phyloP scores from a whole-genome alignment of 2,113 vertebrate species.

The Gallinago paraguaiae region DNA sequence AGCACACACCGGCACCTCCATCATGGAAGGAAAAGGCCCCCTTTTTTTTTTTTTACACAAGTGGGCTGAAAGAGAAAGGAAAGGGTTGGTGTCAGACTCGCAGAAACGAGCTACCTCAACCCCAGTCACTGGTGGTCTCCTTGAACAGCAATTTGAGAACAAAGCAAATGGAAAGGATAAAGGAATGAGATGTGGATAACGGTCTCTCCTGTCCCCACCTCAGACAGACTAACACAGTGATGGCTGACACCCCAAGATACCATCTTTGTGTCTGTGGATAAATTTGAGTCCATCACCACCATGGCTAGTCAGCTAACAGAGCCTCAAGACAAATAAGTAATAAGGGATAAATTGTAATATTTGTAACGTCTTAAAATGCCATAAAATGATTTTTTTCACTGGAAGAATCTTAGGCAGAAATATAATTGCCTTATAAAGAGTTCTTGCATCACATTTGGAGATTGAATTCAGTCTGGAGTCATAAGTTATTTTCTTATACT shows the following conservation, averaged over 20 bases:
- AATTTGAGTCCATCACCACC: neutral
- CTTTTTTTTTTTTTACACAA: neutral
- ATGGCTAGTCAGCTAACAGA: neutral
- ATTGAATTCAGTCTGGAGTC: neutral
- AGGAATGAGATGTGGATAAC: neutral
- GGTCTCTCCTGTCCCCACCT: neutral
- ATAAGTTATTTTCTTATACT: neutral
- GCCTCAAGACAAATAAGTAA: neutral
- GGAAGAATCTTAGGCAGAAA: neutral
- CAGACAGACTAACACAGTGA: rapidly evolving
- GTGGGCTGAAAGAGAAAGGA: neutral
- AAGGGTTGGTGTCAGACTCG: neutral
- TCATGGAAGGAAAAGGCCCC: neutral
- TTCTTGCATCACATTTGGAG: neutral
- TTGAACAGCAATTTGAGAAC: neutral
- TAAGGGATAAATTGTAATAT: neutral
- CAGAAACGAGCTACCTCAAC: neutral
- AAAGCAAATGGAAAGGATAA: neutral
- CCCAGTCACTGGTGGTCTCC: neutral
- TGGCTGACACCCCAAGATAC: too few species aligned
- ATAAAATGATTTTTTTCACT: neutral
- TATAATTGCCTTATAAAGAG: neutral
- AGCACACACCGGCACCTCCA: neutral
- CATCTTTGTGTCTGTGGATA: neutral
- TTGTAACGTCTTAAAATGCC: neutral